phyloP scores from a whole-genome alignment of 2,113 vertebrate genomes.

The Dromas ardeola region DNA sequence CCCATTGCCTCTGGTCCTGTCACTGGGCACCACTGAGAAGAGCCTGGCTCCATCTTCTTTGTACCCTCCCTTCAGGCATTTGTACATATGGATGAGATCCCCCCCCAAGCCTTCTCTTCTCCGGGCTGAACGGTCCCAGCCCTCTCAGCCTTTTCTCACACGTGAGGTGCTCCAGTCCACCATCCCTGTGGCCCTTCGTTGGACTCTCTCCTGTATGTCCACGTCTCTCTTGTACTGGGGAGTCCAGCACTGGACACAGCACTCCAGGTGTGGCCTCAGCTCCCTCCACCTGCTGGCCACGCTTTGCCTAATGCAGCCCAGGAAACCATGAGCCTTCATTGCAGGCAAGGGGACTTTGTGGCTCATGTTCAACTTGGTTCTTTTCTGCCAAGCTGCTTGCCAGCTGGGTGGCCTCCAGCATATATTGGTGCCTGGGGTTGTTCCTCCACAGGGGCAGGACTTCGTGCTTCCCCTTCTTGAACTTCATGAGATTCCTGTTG shows the following conservation, averaged over 20 bases:
- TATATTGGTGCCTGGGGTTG: background rate
- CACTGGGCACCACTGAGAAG: background rate
- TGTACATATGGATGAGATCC: background rate
- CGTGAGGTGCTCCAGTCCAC: background rate
- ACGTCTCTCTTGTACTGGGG: background rate
- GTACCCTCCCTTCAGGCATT: background rate
- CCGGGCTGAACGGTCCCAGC: background rate
- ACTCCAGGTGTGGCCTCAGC: background rate
- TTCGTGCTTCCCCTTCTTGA: background rate
- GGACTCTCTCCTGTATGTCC: background rate
- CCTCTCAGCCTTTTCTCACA: background rate
- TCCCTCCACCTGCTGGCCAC: background rate
- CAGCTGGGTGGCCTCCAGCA: background rate
- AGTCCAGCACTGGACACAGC: background rate
- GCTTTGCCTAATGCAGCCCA: background rate
- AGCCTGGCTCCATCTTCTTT: background rate
- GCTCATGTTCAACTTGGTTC: background rate
- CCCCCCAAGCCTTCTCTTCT: background rate
- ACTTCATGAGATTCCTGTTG: background rate
- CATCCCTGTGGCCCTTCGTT: background rate
- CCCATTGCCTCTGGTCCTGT: background rate
- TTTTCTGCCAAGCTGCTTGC: background rate
- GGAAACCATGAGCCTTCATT: background rate
- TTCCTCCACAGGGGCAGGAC: background rate
- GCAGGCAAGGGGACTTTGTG: background rate